Evolutionary conservation across 2,113 vertebrate genomes (phyloP).

Genomic region (Uropsilus gracilis): DNA sequence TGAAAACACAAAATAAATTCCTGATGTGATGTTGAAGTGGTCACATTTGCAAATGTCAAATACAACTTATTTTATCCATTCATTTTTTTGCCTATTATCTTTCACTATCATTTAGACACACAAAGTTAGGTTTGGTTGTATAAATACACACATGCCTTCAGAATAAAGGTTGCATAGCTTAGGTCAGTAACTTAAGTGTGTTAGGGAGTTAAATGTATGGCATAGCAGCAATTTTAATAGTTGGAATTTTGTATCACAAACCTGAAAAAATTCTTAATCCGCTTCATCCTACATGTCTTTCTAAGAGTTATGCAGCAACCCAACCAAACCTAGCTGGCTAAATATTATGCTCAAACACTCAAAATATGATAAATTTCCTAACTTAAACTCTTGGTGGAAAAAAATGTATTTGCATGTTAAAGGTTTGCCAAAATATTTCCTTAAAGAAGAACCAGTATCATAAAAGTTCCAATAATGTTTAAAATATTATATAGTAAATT

Average conservation of each 20-base stretch:
- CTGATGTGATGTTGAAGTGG: neutral
- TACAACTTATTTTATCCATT: neutral
- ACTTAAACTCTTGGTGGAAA: neutral
- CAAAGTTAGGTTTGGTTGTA: neutral
- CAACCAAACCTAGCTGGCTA: conserved; percentile 16
- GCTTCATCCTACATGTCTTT: conserved; percentile 38
- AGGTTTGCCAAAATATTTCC: neutral
- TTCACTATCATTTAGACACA: neutral
- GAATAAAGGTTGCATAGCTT: neutral
- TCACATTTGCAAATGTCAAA: neutral
- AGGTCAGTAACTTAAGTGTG: neutral
- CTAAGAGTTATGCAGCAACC: conserved; percentile 35
- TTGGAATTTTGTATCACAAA: neutral
- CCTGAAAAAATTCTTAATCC: conserved; percentile 53
- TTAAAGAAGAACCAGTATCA: neutral
- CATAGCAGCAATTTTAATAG: neutral
- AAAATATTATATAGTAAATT: neutral
- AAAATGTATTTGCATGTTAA: neutral
- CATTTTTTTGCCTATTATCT: neutral
- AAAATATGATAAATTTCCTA: conserved; percentile 63
- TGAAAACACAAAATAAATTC: neutral
- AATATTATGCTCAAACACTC: conserved; percentile 38
- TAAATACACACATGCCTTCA: neutral
- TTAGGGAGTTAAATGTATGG: neutral
- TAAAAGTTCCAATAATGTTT: neutral